Base-by-base conservation (phyloP, 92 coral and sea anemone species). In the Pocillopora meandrina region DNA sequence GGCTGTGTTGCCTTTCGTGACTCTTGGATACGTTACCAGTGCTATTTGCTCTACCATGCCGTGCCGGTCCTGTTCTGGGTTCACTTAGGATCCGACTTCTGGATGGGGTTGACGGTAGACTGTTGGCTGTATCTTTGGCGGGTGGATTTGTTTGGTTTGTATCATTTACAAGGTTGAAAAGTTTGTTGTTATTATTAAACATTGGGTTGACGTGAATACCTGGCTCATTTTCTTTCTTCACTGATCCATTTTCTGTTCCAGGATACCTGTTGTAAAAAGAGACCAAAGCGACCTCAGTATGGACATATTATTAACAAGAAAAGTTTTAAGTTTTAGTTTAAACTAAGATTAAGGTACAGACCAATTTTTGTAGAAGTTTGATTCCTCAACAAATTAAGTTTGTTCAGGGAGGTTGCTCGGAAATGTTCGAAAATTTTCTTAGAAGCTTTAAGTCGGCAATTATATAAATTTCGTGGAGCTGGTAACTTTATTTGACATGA, bases 11-110 rank as follows among this genome's bases (percentile, higher is more conserved):
- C 56, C 64, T 74, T 23, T 83, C 80, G 19, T 83, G 85, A 83
- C 88, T 77, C 15, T 86, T 90, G 14, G 95, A 80, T n/a, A 91
- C 85, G 75, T 91, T 91, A 1, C 92, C 95, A 57, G 90, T 86
- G 63, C 92, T 91, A 61, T 86, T 85, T 61, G 90, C 79, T 74
- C 86, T 73, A 16, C 72, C 68, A 0, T 80, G 73, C n/a, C 74
- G 59, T 19, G 79, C 13, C 64, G 86, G 74, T 35, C 73, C 86
- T 21, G 34, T 61, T 64, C 71, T 73, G 26, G 86, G 86, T 18
- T 83, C 86, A 63, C 62, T 73, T 61, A 34, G 65, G 64, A 55
- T 83, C 15, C 71, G 86, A 12, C 56, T 62, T 62, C 86, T 71
- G 21, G 33, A 70, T 62, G 86, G 86, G 10, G 86, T 83, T 31